These are phyloP conservation scores for Ischnura elegans DNA, from an alignment of 2,888 invertebrate genomes.

Conservation along the genomic window DNA sequence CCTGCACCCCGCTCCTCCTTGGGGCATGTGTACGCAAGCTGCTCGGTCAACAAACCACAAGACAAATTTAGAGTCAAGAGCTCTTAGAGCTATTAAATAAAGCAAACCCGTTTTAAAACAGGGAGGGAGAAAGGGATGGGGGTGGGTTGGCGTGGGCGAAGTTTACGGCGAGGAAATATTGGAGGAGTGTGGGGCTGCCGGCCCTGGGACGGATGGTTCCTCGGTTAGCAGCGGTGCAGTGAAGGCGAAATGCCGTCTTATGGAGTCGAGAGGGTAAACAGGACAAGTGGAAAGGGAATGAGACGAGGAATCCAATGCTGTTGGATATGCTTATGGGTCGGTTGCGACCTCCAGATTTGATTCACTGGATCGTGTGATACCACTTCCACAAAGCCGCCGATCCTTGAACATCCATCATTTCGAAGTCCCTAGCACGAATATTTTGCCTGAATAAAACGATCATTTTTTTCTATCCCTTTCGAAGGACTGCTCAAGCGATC, in stretches of 20 bases:
- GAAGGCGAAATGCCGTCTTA: no score
- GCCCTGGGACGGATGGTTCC: no score
- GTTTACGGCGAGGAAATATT: background rate
- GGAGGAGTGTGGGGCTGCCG: background rate
- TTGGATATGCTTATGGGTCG: background rate
- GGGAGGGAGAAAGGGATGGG: background rate
- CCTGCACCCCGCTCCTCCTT: background rate
- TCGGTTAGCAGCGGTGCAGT: no score
- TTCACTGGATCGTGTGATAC: background rate
- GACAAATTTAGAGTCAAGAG: constrained; percentile 58
- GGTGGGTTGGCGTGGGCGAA: background rate
- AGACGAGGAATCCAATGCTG: background rate
- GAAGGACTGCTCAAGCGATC: no score
- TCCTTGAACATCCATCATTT: no score
- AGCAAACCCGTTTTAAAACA: constrained; percentile 52
- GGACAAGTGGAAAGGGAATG: background rate
- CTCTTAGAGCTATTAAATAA: constrained; percentile 65
- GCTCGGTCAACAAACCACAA: constrained; percentile 63
- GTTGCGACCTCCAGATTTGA: background rate
- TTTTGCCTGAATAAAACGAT: no score
- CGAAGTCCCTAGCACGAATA: no score
- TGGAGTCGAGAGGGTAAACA: no score
- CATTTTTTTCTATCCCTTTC: no score
- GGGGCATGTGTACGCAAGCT: background rate
- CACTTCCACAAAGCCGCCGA: no score